These are phyloP conservation scores for rat (Rattus norvegicus) DNA, from an alignment of 2,113 vertebrate species.

Conservation along the genomic window GRCr8 NC_086022.1:8332501-8333000, in stretches of 20 bases:
- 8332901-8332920: background rate
- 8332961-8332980: background rate
- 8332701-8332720: background rate
- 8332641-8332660: background rate
- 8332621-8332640: background rate
- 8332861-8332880: background rate
- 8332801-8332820: background rate
- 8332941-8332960: background rate
- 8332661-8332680: too few relatives aligned
- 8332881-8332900: background rate
- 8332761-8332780: rapidly evolving
- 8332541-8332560: background rate
- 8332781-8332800: background rate
- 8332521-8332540: background rate
- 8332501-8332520: background rate
- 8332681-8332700: background rate
- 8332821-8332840: background rate
- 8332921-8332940: background rate
- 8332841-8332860: background rate
- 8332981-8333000: too few relatives aligned
- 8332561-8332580: background rate
- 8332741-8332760: background rate
- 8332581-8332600: background rate
- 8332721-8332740: background rate
- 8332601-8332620: background rate